Evolutionary conservation across 2,888 invertebrate species (phyloP).

Genomic region (Drosophila rubida): DNA sequence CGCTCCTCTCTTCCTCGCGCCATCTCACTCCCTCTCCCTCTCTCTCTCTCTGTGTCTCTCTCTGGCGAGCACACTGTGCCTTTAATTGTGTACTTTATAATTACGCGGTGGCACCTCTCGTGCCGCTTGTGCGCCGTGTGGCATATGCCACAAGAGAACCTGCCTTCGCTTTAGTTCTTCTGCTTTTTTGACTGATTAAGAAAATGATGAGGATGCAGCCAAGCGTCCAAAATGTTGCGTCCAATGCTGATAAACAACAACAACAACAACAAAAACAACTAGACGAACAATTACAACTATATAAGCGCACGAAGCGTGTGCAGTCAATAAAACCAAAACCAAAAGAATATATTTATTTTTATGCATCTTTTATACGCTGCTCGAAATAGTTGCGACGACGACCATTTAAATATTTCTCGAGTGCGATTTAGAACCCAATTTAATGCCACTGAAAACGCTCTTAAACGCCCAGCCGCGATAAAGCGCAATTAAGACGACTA

Average conservation of each 20-base stretch:
- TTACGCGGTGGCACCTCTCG: constrained; percentile 36
- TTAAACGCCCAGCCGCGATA: background rate
- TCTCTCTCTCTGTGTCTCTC: background rate
- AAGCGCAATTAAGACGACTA: too few relatives aligned
- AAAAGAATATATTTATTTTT: constrained; percentile 41
- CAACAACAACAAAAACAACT: constrained; percentile 25
- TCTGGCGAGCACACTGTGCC: too few relatives aligned
- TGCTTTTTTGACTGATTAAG: constrained; percentile 65
- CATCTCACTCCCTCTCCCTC: background rate
- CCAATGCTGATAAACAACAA: constrained; percentile 57
- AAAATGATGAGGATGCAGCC: constrained; percentile 72
- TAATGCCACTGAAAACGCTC: background rate
- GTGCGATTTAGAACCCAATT: background rate
- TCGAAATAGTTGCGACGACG: background rate
- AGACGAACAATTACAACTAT: constrained; percentile 32
- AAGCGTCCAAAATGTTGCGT: constrained; percentile 65
- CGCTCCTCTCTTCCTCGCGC: background rate
- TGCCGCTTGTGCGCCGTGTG: background rate
- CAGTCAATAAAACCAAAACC: constrained; percentile 72
- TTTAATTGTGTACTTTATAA: constrained; percentile 33
- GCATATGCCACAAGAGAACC: constrained; percentile 30
- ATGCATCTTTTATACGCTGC: background rate
- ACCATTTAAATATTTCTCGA: background rate
- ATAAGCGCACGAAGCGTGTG: constrained; percentile 52
- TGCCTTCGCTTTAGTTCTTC: constrained; percentile 25